Conservation (phyloP, 2,113 vertebrate genomes). For the Verasper variegatus region DNA sequence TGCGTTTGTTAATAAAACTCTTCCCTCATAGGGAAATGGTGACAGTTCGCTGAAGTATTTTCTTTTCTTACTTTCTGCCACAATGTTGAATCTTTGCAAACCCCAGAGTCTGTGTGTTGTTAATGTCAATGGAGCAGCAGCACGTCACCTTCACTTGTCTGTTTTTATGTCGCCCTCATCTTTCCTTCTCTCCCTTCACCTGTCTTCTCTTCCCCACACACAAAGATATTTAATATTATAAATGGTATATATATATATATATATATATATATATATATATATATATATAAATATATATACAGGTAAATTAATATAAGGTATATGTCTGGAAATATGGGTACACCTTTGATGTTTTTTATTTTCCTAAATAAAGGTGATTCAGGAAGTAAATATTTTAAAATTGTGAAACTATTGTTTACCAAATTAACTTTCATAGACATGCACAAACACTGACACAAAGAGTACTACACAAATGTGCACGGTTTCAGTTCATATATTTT, state of each 20-base stretch:
- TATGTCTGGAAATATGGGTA: slow-evolving; percentile 53
- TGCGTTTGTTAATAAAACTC: slow-evolving; percentile 79
- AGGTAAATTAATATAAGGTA: slow-evolving; percentile 74
- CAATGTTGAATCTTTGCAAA: slow-evolving; percentile 39
- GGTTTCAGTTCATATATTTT: neutral
- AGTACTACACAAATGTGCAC: neutral
- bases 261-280: slow-evolving; percentile 26
- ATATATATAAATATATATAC: slow-evolving; percentile 41
- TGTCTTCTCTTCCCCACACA: slow-evolving; percentile 2
- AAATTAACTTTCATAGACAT: neutral
- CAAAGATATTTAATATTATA: slow-evolving; percentile 55
- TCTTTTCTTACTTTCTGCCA: slow-evolving; percentile 50
- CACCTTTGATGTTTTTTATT: slow-evolving; percentile 65
- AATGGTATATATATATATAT: slow-evolving; percentile 45
- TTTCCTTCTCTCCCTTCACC: slow-evolving; percentile 26
- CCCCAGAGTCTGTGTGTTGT: slow-evolving; percentile 31
- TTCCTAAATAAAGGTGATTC: slow-evolving; percentile 74
- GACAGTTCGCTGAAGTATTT: slow-evolving; percentile 51
- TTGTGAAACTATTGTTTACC: slow-evolving; percentile 46
- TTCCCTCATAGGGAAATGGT: slow-evolving; percentile 81
- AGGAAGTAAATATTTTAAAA: slow-evolving; percentile 61
- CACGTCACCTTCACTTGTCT: slow-evolving; percentile 32
- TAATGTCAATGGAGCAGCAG: slow-evolving; percentile 39
- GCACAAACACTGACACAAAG: neutral
- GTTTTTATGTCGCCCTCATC: slow-evolving; percentile 41